These are phyloP conservation scores for Phoxinus dragarum DNA, from an alignment of 2,797 vertebrate genomes.

Conservation along the genomic window DNA sequence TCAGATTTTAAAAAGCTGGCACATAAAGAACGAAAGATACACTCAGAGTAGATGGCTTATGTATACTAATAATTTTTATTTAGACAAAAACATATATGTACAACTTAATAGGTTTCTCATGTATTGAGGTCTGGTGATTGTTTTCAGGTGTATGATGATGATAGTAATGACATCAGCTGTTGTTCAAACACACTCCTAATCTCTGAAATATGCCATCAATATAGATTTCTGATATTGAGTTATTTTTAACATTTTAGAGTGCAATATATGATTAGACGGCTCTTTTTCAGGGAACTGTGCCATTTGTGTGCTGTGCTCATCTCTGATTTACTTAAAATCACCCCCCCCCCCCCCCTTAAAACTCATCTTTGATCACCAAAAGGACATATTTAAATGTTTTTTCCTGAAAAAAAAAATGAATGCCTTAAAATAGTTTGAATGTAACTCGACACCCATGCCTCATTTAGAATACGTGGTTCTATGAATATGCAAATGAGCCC, in stretches of 20 bases:
- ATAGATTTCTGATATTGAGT: background rate
- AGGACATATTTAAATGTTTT: background rate
- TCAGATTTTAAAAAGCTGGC: background rate
- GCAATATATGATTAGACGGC: background rate
- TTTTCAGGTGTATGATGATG: background rate
- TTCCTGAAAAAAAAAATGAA: background rate
- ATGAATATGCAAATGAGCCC: background rate
- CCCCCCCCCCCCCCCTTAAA: background rate
- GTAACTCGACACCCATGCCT: no score
- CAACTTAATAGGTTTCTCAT: conserved; percentile 15
- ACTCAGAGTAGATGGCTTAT: background rate
- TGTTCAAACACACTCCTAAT: background rate
- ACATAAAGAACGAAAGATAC: background rate
- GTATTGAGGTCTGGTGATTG: background rate
- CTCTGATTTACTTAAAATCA: no score
- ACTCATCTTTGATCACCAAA: background rate
- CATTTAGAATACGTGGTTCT: no score
- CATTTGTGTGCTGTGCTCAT: background rate
- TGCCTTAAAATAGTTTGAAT: no score
- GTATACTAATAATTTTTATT: conserved; percentile 24
- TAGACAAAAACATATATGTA: conserved; percentile 22
- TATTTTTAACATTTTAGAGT: background rate
- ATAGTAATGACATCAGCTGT: background rate
- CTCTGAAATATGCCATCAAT: background rate
- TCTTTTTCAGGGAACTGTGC: background rate